Evolutionary conservation across 2,113 vertebrate species (phyloP).

Genomic region (Riparia riparia): DNA sequence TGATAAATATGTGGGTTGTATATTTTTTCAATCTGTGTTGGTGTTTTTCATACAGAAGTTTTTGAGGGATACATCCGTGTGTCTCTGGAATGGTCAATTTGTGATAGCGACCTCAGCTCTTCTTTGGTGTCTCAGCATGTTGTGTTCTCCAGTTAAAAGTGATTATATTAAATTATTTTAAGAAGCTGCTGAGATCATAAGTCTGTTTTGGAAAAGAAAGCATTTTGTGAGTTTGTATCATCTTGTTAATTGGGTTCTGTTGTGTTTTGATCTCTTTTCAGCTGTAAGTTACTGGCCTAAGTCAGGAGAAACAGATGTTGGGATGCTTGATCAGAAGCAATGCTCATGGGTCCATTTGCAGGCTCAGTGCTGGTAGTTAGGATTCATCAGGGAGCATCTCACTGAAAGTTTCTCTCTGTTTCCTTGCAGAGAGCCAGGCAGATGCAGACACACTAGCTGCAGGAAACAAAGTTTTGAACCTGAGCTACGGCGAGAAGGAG

Average conservation of each 20-base stretch:
- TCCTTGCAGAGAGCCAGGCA: constrained; percentile 86
- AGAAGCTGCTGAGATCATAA: background rate
- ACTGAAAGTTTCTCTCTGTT: constrained; percentile 49
- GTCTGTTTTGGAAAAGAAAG: background rate
- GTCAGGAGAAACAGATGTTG: background rate
- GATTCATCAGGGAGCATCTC: background rate
- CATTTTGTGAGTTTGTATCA: background rate
- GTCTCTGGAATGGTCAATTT: background rate
- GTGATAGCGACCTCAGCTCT: background rate
- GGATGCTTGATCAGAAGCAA: background rate
- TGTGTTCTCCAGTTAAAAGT: background rate
- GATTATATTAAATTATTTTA: background rate
- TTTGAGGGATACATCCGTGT: background rate
- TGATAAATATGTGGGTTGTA: background rate
- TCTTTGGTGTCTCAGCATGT: background rate
- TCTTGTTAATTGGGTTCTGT: background rate
- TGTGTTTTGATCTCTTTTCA: background rate
- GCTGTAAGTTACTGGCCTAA: background rate
- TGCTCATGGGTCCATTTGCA: accelerated
- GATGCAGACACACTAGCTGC: constrained; percentile 76
- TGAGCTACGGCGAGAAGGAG: constrained; percentile 64
- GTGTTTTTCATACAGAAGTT: background rate
- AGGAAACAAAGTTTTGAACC: constrained; percentile 79
- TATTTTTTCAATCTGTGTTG: background rate
- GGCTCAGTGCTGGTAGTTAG: background rate